Base-by-base conservation (phyloP, 2,888 invertebrate genomes). In the Acleris laterana region DNA sequence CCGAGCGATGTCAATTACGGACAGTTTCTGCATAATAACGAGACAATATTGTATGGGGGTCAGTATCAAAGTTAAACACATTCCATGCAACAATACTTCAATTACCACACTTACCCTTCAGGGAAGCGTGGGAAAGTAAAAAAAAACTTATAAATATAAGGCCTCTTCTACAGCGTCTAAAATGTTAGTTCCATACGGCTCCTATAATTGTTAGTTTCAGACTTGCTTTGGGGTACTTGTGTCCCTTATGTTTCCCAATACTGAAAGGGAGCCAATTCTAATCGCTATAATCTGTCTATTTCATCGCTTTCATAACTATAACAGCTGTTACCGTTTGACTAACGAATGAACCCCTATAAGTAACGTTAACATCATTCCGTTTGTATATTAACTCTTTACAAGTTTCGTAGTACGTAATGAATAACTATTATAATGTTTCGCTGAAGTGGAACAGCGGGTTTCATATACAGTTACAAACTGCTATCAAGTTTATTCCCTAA, bases 1-100 rank as follows among this genome's bases (percentile, higher is more conserved):
- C 75, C 79, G 76, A 82, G 81, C 79, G 78, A 81, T 76, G 81
- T 82, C 82, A 81, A 82, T 79, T 77, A 46, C 59, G 62, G 55
- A 68, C 53, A 66, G 51, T 63, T 60, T 55, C 59, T 51, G 50
- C 62, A 22, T 50, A 58, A 22, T 50, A 58, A 28, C 58, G 6
- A 53, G 67, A 69, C 69, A 68, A 64, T 64, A 68, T 62, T 48
- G 49, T 46, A 57, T 55, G 55, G 55, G 51, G 57, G 46, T 7
- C 16, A 48, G 53, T 20, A 19, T 16, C 25, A 32, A 17, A 20
- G 20, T 22, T 1, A 28, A 53, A 46, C 22, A 17, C 58, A 52
- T 25, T 38, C 58, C 38, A 17, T 22, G 49, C 17, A 16, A 46
- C 17, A 7, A 17, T 46, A 17, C 1, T n/a, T 46, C n/a, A 46